Evolutionary conservation across 2,888 invertebrate species (phyloP).

Genomic region (Plebejus argus): DNA sequence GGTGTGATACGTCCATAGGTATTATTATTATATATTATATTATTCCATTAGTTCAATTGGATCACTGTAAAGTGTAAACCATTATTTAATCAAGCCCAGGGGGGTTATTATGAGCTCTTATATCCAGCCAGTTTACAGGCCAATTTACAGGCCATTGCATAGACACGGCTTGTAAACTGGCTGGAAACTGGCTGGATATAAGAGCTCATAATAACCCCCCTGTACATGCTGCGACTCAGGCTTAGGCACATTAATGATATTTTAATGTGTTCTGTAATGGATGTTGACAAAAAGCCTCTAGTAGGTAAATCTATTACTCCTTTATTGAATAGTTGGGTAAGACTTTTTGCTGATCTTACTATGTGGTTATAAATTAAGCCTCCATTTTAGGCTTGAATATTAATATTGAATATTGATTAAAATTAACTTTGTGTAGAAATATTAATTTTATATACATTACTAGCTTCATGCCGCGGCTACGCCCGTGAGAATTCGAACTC

Average conservation of each 20-base stretch:
- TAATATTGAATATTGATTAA: neutral
- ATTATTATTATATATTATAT: too few relatives aligned
- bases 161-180: too few relatives aligned
- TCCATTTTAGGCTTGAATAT: neutral
- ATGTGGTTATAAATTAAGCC: neutral
- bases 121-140: too few relatives aligned
- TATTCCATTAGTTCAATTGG: too few relatives aligned
- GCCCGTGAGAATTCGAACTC: neutral
- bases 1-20: too few relatives aligned
- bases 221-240: neutral
- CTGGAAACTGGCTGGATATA: too few relatives aligned
- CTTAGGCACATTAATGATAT: conserved; percentile 25
- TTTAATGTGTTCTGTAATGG: conserved; percentile 30
- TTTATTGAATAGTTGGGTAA: conserved; percentile 24
- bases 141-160: too few relatives aligned
- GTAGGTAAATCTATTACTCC: conserved; percentile 27
- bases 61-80: too few relatives aligned
- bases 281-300: conserved; percentile 7
- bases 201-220: too few relatives aligned
- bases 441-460: neutral
- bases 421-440: neutral
- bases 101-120: too few relatives aligned
- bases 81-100: too few relatives aligned
- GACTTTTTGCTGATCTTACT: conserved; percentile 18
- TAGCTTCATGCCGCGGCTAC: neutral